Conservation (phyloP, 2,113 vertebrate genomes). For the Hyperopisus bebe region DNA sequence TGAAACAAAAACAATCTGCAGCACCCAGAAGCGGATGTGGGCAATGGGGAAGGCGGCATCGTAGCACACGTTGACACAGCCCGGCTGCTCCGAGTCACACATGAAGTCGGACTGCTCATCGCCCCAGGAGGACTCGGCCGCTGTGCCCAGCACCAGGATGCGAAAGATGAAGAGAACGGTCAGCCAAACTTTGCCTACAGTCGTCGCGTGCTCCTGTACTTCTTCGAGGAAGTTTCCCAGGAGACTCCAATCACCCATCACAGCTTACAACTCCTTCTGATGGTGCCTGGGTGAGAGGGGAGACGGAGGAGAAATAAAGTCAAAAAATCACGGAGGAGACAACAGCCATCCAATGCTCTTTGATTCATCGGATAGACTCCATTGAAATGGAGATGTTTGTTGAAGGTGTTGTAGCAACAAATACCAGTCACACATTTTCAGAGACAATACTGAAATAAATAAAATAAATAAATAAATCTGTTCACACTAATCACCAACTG, state of each 20-base stretch:
- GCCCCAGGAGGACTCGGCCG: constrained; percentile 91
- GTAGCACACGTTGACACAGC: constrained; percentile 91
- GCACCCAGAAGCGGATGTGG: constrained; percentile 94
- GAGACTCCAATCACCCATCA: constrained; percentile 94
- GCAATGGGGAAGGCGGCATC: constrained; percentile 94
- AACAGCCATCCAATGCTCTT: not conserved
- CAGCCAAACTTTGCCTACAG: constrained; percentile 93
- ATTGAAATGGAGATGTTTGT: not conserved
- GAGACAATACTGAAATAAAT: too few relatives aligned
- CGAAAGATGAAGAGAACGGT: constrained; percentile 94
- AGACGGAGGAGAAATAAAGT: not conserved
- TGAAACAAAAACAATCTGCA: constrained; percentile 95
- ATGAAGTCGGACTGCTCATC: constrained; percentile 91
- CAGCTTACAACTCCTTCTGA: constrained; percentile 37
- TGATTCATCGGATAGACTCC: not conserved
- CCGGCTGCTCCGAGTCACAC: constrained; percentile 84
- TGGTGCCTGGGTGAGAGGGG: not conserved
- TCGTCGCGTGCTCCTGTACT: constrained; percentile 92
- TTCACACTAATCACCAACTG: too few relatives aligned
- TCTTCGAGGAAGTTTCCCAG: constrained; percentile 93
- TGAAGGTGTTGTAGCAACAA: not conserved
- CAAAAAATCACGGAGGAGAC: not conserved
- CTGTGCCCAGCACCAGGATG: constrained; percentile 91
- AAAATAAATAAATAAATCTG: too few relatives aligned
- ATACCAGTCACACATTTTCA: too few relatives aligned